Base-by-base conservation (phyloP, 2,797 vertebrate species). In the Tangara arthus region DNA sequence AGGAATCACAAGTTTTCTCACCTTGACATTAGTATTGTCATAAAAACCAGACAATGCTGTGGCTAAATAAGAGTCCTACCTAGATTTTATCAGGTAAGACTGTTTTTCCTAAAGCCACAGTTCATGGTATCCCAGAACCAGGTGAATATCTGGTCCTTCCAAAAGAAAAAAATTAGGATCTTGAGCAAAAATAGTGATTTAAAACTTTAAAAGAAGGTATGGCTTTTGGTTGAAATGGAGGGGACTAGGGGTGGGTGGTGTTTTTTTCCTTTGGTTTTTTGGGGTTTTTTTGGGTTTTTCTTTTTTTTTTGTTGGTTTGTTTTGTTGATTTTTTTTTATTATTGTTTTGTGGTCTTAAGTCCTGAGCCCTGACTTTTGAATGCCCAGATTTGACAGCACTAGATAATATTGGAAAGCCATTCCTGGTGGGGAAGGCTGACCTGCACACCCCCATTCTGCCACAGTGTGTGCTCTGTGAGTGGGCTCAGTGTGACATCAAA, bases 401-500 rank as follows among this genome's bases (percentile, higher is more conserved):
- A 15, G 12, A 8, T 35, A 39, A 50, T 27, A 12, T 12, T 2
- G 26, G 37, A 41, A 61, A 56, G 18, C 8, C 9, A 2, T 35
- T 80, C 19, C 47, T 35, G 15, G 4, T 47, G 26, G 35, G n/a
- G 57, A 65, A 52, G 49, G 32, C 47, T 63, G 59, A 72, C 28
- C 39, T 27, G 9, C 28, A 23, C 19, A 12, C 9, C 14, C 19
- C 20, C 9, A 2, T 19, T 56, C 39, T 83, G 42, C 60, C 16
- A 0, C 0, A 2, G 2, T 12, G 9, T 4, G 4, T 1, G 12
- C 42, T 87, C n/a, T 41, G 15, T 3, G 12, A 32, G 9, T 1
- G 24, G 4, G 7, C 13, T 1, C 41, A 41, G 41, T 0, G 3
- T 37, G 5, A 63, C 37, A 61, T 5, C 2, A 6, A 68, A 69